phyloP scores from a whole-genome alignment of 2,113 vertebrate species.

The Ciconia stormi region DNA sequence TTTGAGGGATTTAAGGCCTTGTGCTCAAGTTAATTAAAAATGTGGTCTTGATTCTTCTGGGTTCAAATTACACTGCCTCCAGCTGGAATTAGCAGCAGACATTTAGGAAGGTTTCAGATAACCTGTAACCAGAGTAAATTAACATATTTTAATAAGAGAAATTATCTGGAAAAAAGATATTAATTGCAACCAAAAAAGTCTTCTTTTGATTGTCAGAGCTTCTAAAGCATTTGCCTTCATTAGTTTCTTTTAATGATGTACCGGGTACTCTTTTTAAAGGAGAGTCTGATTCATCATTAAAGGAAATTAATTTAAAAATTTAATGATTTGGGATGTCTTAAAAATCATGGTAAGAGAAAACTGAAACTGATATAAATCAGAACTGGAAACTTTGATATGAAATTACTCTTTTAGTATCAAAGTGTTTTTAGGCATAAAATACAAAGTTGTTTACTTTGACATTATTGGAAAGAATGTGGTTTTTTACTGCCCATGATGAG shows the following conservation, averaged over 20 bases:
- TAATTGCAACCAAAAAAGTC: slow-evolving; percentile 56
- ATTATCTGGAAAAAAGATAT: slow-evolving; percentile 26
- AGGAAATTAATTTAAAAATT: slow-evolving; percentile 33
- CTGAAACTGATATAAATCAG: not conserved
- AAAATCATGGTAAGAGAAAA: not conserved
- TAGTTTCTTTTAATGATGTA: slow-evolving; percentile 39
- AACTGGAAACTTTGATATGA: not conserved
- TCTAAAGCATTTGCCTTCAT: slow-evolving; percentile 36
- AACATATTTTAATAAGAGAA: slow-evolving; percentile 63
- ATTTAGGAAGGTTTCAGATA: slow-evolving; percentile 50
- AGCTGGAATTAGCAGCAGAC: slow-evolving; percentile 31
- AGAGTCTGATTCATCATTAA: slow-evolving; percentile 2
- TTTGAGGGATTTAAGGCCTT: slow-evolving; percentile 26
- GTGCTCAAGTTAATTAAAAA: slow-evolving; percentile 38
- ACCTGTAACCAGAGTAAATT: slow-evolving; percentile 54
- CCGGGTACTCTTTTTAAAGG: not conserved
- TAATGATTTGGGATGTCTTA: not conserved
- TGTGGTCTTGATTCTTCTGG: not conserved
- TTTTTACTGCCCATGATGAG: not conserved
- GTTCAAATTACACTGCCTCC: slow-evolving; percentile 29
- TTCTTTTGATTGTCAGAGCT: slow-evolving; percentile 52
- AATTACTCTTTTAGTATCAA: not conserved
- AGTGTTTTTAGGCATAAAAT: not conserved
- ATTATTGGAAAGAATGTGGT: not conserved
- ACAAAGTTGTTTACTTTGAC: not conserved